Conservation (phyloP, 2,113 vertebrate genomes). For the Progne subis region DNA sequence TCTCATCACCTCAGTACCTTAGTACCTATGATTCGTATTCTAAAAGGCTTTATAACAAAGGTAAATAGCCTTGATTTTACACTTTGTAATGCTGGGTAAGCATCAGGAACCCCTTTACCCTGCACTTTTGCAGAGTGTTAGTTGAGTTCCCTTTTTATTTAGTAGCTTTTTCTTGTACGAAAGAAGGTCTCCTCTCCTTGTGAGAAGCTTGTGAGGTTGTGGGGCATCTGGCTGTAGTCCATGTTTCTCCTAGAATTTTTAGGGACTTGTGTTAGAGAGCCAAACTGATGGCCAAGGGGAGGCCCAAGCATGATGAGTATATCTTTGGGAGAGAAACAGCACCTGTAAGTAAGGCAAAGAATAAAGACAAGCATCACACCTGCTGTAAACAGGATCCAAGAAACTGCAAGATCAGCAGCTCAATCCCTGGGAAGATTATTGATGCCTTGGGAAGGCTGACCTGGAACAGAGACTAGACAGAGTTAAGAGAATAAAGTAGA, state of each 20-base stretch:
- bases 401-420: neutral
- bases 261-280: neutral
- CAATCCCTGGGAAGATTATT: neutral
- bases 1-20: neutral
- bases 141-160: neutral
- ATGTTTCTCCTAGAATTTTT: neutral
- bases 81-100: neutral
- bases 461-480: neutral
- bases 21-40: neutral
- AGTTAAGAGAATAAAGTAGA: neutral
- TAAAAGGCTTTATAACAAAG: neutral
- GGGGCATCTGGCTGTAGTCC: accelerated
- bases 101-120: neutral
- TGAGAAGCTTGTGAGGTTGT: neutral
- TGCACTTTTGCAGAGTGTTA: neutral
- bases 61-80: neutral
- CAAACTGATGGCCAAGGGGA: neutral
- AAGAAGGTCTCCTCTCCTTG: neutral
- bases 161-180: neutral
- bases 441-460: neutral
- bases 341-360: neutral
- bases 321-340: neutral
- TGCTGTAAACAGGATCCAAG: neutral
- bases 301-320: neutral
- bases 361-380: neutral